These are phyloP conservation scores for Protonibea diacanthus DNA, from an alignment of 2,797 vertebrate genomes.

Conservation along the genomic window DNA sequence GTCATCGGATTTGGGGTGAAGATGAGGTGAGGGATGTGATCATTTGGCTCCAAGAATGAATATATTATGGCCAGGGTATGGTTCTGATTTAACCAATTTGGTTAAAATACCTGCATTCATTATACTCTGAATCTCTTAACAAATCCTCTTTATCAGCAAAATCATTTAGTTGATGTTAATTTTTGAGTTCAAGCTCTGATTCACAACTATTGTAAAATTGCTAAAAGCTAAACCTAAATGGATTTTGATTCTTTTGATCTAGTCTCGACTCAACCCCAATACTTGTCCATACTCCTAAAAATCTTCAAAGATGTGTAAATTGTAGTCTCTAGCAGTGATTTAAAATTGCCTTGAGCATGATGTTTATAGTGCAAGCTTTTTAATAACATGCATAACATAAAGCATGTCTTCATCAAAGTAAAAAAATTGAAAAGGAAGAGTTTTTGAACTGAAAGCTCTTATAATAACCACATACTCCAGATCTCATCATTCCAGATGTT, in stretches of 20 bases:
- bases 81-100: not conserved
- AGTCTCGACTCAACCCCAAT: not conserved
- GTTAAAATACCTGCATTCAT: not conserved
- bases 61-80: not conserved
- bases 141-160: not conserved
- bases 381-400: constrained; percentile 1
- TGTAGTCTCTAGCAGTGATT: not conserved
- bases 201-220: not conserved
- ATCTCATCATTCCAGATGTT: not conserved
- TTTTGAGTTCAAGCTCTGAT: not conserved
- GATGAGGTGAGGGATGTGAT: constrained; percentile 31
- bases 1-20: constrained; percentile 18
- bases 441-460: too few species aligned
- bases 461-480: too few species aligned
- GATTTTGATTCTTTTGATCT: not conserved
- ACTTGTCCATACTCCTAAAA: too few species aligned
- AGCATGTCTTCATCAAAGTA: not conserved
- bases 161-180: too few species aligned
- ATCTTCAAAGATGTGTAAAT: too few species aligned
- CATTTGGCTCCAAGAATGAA: constrained; percentile 39
- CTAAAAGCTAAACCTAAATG: not conserved
- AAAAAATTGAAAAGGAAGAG: not conserved
- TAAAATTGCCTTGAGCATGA: not conserved
- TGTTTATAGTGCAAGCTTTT: not conserved
- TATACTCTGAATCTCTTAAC: not conserved